Conservation (phyloP, 2,797 vertebrate species). For the Anguilla pacifica region DNA sequence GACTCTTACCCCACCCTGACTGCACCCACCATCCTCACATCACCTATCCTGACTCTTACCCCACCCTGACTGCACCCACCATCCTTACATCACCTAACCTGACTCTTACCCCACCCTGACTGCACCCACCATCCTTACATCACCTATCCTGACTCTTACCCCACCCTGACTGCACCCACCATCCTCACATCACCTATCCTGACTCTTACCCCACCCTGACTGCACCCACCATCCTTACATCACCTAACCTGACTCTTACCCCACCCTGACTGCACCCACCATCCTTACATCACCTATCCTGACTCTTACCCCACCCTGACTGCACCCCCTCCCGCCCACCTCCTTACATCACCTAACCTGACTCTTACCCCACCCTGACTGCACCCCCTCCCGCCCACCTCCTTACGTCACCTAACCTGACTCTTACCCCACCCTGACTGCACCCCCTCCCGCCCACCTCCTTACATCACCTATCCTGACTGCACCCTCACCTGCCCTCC, state of each 20-base stretch:
- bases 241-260: not conserved
- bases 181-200: not conserved
- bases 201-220: not conserved
- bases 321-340: not conserved
- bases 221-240: not conserved
- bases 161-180: not conserved
- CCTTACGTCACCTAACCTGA: not conserved
- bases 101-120: not conserved
- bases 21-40: not conserved
- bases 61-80: not conserved
- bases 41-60: not conserved
- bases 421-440: not conserved
- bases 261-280: not conserved
- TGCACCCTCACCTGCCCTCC: not conserved
- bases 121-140: not conserved
- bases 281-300: not conserved
- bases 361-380: not conserved
- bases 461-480: not conserved
- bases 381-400: not conserved
- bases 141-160: not conserved
- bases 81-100: not conserved
- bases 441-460: not conserved
- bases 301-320: not conserved
- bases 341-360: not conserved
- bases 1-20: not conserved